These are phyloP conservation scores for Pinna nobilis DNA, from an alignment of 1,140 invertebrate species.

Conservation along the genomic window DNA sequence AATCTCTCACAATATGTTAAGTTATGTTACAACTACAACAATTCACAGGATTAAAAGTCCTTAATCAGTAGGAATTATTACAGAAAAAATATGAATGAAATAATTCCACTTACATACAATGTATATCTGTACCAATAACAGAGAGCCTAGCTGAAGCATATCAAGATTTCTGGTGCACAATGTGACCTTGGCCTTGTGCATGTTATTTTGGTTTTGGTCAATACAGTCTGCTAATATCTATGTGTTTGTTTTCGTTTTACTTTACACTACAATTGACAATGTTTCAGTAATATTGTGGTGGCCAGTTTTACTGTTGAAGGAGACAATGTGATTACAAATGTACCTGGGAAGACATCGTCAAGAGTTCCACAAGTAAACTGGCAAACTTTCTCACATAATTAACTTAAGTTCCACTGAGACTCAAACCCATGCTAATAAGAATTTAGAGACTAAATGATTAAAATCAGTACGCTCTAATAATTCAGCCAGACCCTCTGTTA, in stretches of 20 bases:
- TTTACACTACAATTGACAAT: not conserved
- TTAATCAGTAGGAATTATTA: not conserved
- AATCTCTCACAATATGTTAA: too few relatives aligned
- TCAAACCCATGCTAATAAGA: too few relatives aligned
- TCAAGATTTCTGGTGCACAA: not conserved
- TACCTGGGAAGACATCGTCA: too few relatives aligned
- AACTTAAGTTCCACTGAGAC: too few relatives aligned
- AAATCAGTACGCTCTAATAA: not conserved
- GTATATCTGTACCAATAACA: not conserved
- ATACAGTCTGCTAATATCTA: not conserved
- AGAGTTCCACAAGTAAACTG: too few relatives aligned
- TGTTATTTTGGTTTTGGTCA: too few relatives aligned
- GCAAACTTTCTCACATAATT: too few relatives aligned
- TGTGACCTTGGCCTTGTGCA: too few relatives aligned
- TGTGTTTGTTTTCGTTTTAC: not conserved
- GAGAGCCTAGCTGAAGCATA: too few relatives aligned
- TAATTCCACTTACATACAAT: not conserved
- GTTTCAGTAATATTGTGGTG: too few relatives aligned
- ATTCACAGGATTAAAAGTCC: not conserved
- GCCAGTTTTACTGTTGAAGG: too few relatives aligned
- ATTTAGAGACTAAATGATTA: slow-evolving; percentile 9
- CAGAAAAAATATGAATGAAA: not conserved
- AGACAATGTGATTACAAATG: not conserved
- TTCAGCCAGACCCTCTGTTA: not conserved
- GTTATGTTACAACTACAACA: too few relatives aligned